A percentile compares a stretch with the other conserved stretches of the same genome.
Evolutionary conservation across 2,113 vertebrate species (phyloP).

Genomic region (Oxyura jamaicensis): DNA sequence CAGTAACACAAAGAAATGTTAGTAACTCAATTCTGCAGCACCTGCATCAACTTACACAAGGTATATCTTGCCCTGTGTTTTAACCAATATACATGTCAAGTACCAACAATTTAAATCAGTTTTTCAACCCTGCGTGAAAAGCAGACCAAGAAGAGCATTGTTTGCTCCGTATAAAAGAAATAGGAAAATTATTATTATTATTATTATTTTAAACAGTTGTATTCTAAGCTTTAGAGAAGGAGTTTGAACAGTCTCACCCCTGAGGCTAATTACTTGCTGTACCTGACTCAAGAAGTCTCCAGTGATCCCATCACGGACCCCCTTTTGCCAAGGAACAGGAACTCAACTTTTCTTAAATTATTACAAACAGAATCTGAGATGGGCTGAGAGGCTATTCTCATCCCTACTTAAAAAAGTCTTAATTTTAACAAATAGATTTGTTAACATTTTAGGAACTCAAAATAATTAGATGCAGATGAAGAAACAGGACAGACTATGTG

Average conservation of each 20-base stretch:
- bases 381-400: not conserved
- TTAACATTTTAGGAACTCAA: not conserved
- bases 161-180: not conserved
- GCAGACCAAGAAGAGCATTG: not conserved
- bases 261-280: not conserved
- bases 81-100: not conserved
- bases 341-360: not conserved
- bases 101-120: not conserved
- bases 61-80: not conserved
- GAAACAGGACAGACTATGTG: not conserved
- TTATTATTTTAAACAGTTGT: not conserved
- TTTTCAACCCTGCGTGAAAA: not conserved
- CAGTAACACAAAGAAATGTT: not conserved
- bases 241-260: not conserved
- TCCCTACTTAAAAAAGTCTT: not conserved
- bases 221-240: not conserved
- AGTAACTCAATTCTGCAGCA: not conserved
- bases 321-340: fast-evolving
- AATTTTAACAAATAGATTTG: not conserved
- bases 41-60: not conserved
- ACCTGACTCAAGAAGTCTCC: not conserved
- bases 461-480: not conserved
- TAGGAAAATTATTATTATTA: not conserved
- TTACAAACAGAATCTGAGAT: not conserved
- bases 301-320: not conserved